These are phyloP conservation scores for Caracal caracal DNA, from an alignment of 2,113 vertebrate species.

Conservation along the genomic window DNA sequence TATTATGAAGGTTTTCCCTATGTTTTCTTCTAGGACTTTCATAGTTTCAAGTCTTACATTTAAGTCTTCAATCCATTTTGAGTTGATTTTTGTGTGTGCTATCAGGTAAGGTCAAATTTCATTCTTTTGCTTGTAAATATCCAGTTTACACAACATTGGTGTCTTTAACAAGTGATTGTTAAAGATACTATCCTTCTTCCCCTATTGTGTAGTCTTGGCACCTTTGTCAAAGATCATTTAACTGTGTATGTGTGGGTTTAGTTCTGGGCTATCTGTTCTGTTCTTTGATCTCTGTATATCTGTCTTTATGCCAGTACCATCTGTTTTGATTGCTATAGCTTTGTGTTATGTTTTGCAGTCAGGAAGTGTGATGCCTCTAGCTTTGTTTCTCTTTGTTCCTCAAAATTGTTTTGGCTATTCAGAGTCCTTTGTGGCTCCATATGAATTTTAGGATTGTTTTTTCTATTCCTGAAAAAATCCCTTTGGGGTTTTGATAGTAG, in stretches of 20 bases:
- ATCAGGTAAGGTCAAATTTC: background rate
- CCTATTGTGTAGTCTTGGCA: background rate
- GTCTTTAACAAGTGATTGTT: background rate
- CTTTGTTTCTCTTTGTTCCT: background rate
- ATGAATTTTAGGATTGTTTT: background rate
- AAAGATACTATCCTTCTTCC: background rate
- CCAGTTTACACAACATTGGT: background rate
- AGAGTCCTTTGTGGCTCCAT: background rate
- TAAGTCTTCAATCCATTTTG: background rate
- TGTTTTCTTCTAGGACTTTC: no score
- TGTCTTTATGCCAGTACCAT: background rate
- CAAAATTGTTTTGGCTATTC: background rate
- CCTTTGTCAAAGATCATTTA: background rate
- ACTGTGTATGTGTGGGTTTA: background rate
- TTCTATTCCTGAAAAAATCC: background rate
- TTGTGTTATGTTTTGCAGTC: background rate
- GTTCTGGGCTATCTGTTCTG: background rate
- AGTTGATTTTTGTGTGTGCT: background rate
- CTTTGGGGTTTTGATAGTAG: background rate
- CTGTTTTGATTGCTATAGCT: background rate
- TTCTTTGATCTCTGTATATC: background rate
- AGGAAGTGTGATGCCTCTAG: background rate
- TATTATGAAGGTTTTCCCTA: no score
- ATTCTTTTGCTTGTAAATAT: background rate
- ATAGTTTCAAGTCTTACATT: background rate